A percentile compares a stretch with the other conserved stretches of the same genome.
Conservation (phyloP, 1,140 invertebrate genomes). For the Apis dorsata region DNA sequence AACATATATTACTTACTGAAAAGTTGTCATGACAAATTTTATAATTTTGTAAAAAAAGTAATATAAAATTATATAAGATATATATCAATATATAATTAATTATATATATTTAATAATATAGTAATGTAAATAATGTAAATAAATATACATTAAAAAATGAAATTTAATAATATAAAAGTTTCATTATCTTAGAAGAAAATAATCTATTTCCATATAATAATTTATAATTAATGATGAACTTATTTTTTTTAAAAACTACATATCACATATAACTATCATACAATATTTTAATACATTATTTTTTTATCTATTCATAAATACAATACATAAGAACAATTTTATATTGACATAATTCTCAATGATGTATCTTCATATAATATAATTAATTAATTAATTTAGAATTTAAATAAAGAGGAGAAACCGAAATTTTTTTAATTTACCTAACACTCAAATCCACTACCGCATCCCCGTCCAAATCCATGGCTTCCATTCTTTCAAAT, state of each 20-base stretch:
- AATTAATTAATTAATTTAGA: too few species aligned
- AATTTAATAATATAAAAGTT: background rate
- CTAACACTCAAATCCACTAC: slow-evolving; percentile 88
- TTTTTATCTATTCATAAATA: slow-evolving; percentile 23
- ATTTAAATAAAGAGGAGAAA: background rate
- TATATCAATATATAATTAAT: too few species aligned
- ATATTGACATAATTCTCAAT: background rate
- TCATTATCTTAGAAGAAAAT: background rate
- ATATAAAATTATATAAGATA: background rate
- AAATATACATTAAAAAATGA: background rate
- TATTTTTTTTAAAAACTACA: slow-evolving; percentile 25
- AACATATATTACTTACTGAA: slow-evolving; percentile 10
- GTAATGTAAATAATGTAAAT: background rate
- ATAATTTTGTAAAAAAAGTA: background rate
- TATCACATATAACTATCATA: slow-evolving; percentile 14
- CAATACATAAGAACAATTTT: slow-evolving; percentile 10
- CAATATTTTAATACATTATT: slow-evolving; percentile 27
- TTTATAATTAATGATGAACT: slow-evolving; percentile 34
- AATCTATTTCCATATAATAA: slow-evolving; percentile 30
- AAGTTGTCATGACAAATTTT: background rate
- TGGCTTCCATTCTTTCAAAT: slow-evolving; percentile 81
- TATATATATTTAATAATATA: background rate
- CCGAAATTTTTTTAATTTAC: slow-evolving; percentile 75
- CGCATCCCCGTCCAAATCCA: slow-evolving; percentile 84
- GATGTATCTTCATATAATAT: too few species aligned